phyloP scores from a whole-genome alignment of 2,888 invertebrate genomes.

The Julus scanicus region DNA sequence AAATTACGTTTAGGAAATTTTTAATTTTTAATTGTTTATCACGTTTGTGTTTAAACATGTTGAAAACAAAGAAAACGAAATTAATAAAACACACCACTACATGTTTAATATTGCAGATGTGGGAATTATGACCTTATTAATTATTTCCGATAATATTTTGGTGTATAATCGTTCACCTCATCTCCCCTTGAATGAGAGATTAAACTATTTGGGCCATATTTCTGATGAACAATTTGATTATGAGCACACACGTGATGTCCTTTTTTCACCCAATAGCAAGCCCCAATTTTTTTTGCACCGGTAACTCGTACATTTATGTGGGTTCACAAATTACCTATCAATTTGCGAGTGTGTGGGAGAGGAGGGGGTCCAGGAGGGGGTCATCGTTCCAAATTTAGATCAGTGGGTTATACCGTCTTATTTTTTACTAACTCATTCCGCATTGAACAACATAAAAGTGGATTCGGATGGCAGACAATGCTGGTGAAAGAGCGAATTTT shows the following conservation, averaged over 20 bases:
- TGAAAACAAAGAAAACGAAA: too few relatives aligned
- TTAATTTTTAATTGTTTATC: too few relatives aligned
- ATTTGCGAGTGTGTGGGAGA: neutral
- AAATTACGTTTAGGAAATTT: too few relatives aligned
- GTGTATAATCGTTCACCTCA: neutral
- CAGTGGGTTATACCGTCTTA: slow-evolving; percentile 34
- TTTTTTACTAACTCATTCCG: neutral
- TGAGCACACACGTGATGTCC: slow-evolving; percentile 18
- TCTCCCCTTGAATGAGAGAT: neutral
- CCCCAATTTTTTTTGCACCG: neutral
- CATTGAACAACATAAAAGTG: slow-evolving; percentile 39
- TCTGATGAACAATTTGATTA: neutral
- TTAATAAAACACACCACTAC: too few relatives aligned
- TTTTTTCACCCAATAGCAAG: neutral
- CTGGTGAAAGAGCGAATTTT: neutral
- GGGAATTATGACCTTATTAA: neutral
- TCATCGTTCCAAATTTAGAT: slow-evolving; percentile 7
- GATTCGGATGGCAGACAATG: slow-evolving; percentile 10
- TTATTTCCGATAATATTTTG: neutral
- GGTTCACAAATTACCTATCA: slow-evolving; percentile 30
- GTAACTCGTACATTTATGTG: neutral
- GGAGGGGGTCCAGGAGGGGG: neutral
- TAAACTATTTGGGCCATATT: slow-evolving; percentile 9
- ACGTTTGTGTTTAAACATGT: too few relatives aligned
- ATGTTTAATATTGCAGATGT: neutral